Conservation (phyloP, 2,888 invertebrate genomes). For the Leptopilina syphax region DNA sequence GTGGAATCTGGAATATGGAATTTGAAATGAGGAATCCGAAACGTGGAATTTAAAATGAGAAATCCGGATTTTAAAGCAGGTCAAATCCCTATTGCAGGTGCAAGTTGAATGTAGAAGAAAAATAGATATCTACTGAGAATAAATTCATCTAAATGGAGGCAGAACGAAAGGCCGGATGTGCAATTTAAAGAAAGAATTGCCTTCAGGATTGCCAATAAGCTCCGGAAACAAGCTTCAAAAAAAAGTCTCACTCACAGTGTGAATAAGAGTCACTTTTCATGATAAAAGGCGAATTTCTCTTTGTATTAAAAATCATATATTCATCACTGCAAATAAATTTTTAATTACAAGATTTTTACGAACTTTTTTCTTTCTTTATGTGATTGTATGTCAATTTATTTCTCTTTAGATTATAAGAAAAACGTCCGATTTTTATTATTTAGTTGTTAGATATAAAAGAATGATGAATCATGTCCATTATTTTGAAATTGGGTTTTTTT, state of each 20-base stretch:
- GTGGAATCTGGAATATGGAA: no score
- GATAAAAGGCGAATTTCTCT: background rate
- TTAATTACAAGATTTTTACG: background rate
- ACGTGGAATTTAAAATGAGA: no score
- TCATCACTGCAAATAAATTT: background rate
- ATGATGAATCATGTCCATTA: no score
- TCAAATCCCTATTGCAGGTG: no score
- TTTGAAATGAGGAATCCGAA: no score
- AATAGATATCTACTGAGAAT: constrained; percentile 26
- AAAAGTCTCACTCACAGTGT: background rate
- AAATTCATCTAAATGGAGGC: constrained; percentile 27
- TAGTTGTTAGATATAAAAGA: no score
- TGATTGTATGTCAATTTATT: no score
- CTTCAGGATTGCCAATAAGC: constrained; percentile 16
- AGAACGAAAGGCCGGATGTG: constrained; percentile 20
- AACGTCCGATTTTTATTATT: no score
- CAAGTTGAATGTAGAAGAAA: background rate
- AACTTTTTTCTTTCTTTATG: no score
- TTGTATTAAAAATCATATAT: background rate
- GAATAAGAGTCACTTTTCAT: constrained; percentile 4
- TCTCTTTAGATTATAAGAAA: no score
- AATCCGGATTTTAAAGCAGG: no score
- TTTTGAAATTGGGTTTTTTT: background rate
- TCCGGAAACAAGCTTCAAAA: constrained; percentile 13
- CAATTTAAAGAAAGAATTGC: constrained; percentile 30